Evolutionary conservation across 2,797 vertebrate genomes (phyloP), one percentile per base, ranked within the genome.

Genomic region (Leptodactylus fallax): DNA sequence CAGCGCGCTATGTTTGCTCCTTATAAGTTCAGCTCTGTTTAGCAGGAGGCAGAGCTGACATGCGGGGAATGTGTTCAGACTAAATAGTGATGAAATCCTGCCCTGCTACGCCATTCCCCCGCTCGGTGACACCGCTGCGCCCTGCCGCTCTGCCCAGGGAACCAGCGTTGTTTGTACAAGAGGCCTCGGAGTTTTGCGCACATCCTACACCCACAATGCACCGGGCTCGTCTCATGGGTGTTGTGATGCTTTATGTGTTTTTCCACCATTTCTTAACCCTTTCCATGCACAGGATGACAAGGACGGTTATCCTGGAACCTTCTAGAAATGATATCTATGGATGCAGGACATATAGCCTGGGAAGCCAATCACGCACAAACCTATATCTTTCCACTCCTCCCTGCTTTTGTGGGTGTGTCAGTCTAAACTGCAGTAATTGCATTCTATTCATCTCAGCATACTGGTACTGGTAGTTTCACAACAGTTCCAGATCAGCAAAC

Each of bases 21-120:
- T 69, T 87, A 79, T 83, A 87, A 83, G 80, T 77, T 83, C 81
- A 87, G 72, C 63, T n/a, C n/a, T n/a, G n/a, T n/a, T n/a, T n/a
- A n/a, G 58, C 72, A 77, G 79, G 69, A 87, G 71, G 79, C 86
- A 78, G 72, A n/a, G 69, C 72, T 78, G 86, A 87, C 81, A 55
- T 56, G 72, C 25, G 61, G 85, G 80, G 86, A 87, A 87, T 87
- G 86, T 58, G 21, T 2, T 78, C 81, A 87, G 86, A 87, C 86
- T 87, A 87, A 87, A 87, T 83, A 87, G 17, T 77, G 72, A 83
- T 78, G 81, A 71, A 79, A 67, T 47, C 36, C 80, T 78, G 85
- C 63, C 77, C 60, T 53, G 60, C 61, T 12, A 7, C 76, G 86
- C 56, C 86, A 69, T 53, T 25, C 47, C 72, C 14, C 9, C n/a